Evolutionary conservation across 2,797 vertebrate genomes (phyloP), one percentile per base, ranked within the genome.

Genomic region (Syndactyla subalaris): DNA sequence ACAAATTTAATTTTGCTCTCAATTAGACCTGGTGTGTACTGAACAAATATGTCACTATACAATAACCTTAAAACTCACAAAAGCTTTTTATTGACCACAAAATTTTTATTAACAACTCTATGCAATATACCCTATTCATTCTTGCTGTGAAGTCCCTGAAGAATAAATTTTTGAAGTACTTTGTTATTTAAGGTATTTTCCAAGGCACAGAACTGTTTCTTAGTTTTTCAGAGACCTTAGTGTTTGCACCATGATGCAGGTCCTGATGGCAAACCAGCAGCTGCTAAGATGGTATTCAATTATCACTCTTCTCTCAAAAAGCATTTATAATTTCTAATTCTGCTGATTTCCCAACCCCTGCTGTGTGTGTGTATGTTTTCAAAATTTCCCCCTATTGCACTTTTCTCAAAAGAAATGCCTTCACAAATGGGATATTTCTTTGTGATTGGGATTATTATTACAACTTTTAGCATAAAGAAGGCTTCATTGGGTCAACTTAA

Each of bases 181-280:
- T 92, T 93, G 85, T 10, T 34, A 74, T 89, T 67, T 82, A 89
- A 48, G 41, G 77, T 95, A 68, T 96, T 96, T 97, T 94, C 10
- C 46, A 92, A 89, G 85, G 83, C 81, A 97, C 73, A 93, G 87
- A 96, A 91, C 58, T 87, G 32, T 82, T 96, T 78, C 76, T 89
- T 58, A 29, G 34, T 81, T 95, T 46, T 85, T 95, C 70, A 32
- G 58, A 95, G 36, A 80, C 34, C 52, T 83, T 21, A 63, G 26
- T 94, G 81, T 91, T 94, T 96, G 75, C 63, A 89, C 34, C 16
- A 19, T 91, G 90, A 95, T 86, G 73, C 59, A 93, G 77, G 83
- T 72, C 39, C 65, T 73, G 32, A 82, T 72, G 83, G 80, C 77
- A 92, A 96, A 97, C 93, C 43, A 95, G 45, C 67, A 91, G 46